Conservation (phyloP, 2,113 vertebrate species). For the Hystrix brachyura region DNA sequence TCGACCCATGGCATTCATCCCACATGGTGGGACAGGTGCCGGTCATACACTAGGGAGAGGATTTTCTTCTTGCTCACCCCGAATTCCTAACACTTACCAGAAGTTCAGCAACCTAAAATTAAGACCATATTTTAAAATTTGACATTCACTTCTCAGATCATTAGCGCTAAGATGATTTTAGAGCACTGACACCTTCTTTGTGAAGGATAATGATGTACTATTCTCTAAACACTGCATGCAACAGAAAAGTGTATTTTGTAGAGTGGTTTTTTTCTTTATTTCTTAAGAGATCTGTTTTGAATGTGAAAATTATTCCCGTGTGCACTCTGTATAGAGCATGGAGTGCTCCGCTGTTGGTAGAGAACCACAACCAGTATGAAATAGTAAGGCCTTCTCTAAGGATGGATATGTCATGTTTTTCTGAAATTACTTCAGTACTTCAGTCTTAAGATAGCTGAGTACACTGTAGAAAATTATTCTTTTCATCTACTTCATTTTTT, state of each 20-base stretch:
- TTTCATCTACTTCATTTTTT: conserved; percentile 21
- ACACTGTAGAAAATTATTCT: conserved; percentile 60
- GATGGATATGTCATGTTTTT: conserved; percentile 33
- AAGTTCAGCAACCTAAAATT: conserved; percentile 56
- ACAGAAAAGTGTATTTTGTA: background rate
- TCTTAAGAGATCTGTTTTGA: conserved; percentile 18
- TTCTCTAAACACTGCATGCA: conserved; percentile 69
- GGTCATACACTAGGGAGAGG: background rate
- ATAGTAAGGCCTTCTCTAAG: background rate
- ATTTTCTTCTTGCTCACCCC: conserved; percentile 41
- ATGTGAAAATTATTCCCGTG: conserved; percentile 39
- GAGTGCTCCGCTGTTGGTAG: background rate
- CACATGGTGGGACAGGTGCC: background rate
- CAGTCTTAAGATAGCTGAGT: conserved; percentile 40
- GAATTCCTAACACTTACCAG: background rate
- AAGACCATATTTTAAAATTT: conserved; percentile 36
- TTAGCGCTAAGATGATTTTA: conserved; percentile 29
- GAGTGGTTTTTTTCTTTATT: conserved; percentile 51
- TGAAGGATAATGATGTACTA: conserved; percentile 16
- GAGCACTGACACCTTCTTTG: conserved; percentile 55
- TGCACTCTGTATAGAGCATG: background rate
- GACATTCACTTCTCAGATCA: conserved; percentile 54
- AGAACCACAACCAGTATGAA: background rate
- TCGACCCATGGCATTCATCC: conserved; percentile 20
- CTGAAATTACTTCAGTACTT: conserved; percentile 17